Percentiles rank a stretch among this genome's conserved stretches.
These are phyloP conservation scores for Aethes cnicana DNA, from an alignment of 2,888 invertebrate species.

Conservation along the genomic window DNA sequence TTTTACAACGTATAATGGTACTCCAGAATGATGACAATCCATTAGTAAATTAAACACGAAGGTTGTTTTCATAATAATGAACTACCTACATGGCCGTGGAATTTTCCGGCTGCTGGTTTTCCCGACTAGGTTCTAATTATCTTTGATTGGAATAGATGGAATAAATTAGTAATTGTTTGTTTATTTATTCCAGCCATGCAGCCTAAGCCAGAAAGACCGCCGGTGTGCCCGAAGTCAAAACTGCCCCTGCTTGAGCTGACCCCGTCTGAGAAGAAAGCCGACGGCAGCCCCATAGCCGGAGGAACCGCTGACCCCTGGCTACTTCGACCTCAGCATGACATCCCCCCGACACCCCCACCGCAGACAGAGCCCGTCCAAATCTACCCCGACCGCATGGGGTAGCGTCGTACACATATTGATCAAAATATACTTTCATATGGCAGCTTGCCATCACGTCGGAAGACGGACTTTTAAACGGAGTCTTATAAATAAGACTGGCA, in stretches of 20 bases:
- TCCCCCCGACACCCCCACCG: conserved; percentile 73
- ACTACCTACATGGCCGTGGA: neutral
- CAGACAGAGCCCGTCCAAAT: conserved; percentile 60
- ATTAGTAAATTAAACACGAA: too few species aligned
- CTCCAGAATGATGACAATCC: too few species aligned
- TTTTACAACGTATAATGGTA: too few species aligned
- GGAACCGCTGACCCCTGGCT: conserved; percentile 62
- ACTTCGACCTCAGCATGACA: conserved; percentile 70
- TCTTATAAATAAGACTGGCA: conserved; percentile 64
- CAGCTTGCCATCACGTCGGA: conserved; percentile 70
- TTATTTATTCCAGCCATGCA: conserved; percentile 68
- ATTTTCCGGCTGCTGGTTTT: conserved; percentile 2
- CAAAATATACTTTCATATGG: conserved; percentile 56
- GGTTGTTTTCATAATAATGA: neutral
- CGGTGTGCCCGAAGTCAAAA: conserved; percentile 58
- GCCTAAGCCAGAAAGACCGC: conserved; percentile 67
- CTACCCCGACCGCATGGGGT: conserved; percentile 71
- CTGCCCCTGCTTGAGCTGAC: conserved; percentile 68
- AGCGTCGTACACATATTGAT: conserved; percentile 49
- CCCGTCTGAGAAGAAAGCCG: conserved; percentile 60
- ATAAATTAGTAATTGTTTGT: too few species aligned
- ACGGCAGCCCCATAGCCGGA: conserved; percentile 48
- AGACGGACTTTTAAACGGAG: conserved; percentile 59
- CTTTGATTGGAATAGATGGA: conserved; percentile 7
- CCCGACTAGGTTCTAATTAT: neutral